These are phyloP conservation scores for Siniperca obscura DNA, from an alignment of 2,797 vertebrate species.

Conservation along the genomic window DNA sequence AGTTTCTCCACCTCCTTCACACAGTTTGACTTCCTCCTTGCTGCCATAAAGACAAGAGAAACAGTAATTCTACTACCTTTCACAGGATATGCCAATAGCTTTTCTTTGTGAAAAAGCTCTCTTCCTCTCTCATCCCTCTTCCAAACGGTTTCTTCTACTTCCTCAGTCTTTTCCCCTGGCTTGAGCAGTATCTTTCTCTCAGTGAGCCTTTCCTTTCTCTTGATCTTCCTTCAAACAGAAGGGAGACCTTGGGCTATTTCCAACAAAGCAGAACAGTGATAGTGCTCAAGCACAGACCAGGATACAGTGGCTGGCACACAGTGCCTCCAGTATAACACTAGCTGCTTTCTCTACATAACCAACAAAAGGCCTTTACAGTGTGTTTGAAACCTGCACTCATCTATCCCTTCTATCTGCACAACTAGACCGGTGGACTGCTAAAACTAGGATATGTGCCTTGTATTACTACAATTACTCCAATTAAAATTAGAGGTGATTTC, in stretches of 20 bases:
- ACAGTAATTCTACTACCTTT: conserved; percentile 38
- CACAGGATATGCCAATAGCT: conserved; percentile 5
- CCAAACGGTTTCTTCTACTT: conserved; percentile 42
- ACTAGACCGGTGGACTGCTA: not conserved
- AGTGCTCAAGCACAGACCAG: conserved; percentile 41
- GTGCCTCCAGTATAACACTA: conserved; percentile 61
- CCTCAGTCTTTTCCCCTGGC: conserved; percentile 17
- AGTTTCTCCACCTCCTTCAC: conserved; percentile 99
- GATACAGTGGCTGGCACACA: conserved; percentile 69
- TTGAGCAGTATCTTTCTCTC: conserved; percentile 35
- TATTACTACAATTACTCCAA: not conserved
- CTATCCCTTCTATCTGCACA: conserved; percentile 13
- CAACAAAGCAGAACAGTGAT: conserved; percentile 55
- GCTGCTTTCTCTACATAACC: conserved; percentile 56
- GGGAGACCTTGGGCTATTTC: conserved; percentile 52
- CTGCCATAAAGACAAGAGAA: conserved; percentile 80
- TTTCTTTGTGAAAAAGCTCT: conserved; percentile 36
- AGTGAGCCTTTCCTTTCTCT: conserved; percentile 30
- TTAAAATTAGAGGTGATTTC: not conserved
- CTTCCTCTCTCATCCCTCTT: conserved; percentile 42
- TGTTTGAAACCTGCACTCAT: conserved; percentile 29
- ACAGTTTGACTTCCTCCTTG: conserved; percentile 98
- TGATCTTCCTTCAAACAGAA: conserved; percentile 47
- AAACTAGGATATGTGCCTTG: not conserved
- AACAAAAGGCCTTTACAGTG: conserved; percentile 67